A percentile compares a stretch with the other conserved stretches of the same genome.
Conservation (phyloP, 2,797 vertebrate species). For the Muscicapa striata region DNA sequence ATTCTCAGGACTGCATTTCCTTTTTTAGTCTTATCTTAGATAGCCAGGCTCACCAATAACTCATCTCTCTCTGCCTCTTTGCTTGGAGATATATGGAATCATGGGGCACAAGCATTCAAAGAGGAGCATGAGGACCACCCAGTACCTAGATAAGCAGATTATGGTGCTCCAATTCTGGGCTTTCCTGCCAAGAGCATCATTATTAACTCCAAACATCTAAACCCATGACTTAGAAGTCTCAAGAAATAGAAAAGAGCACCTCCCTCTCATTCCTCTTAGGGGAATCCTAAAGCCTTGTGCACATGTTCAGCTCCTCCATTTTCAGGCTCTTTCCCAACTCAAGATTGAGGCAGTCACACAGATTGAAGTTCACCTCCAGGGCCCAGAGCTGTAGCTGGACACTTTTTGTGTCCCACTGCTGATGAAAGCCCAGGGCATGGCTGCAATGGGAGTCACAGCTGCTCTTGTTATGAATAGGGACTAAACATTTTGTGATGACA, state of each 20-base stretch:
- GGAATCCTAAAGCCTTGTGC: background rate
- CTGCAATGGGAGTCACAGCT: background rate
- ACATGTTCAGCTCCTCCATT: background rate
- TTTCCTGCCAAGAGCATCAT: background rate
- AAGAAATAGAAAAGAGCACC: background rate
- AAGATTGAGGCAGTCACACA: background rate
- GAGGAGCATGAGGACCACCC: background rate
- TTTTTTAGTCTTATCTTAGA: background rate
- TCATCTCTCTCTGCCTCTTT: background rate
- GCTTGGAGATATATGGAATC: background rate
- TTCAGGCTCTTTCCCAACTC: background rate
- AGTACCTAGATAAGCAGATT: conserved; percentile 1
- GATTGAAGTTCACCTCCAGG: background rate
- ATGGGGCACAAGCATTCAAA: background rate
- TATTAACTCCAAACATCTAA: background rate
- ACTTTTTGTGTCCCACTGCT: background rate
- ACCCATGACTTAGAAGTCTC: background rate
- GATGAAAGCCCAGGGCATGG: fast-evolving
- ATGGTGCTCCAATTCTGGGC: background rate
- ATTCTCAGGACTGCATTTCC: background rate
- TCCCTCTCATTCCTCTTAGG: fast-evolving
- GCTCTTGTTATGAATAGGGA: background rate
- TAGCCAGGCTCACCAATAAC: background rate
- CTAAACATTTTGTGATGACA: fast-evolving
- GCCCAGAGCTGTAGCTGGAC: background rate